Evolutionary conservation across 2,113 vertebrate genomes (phyloP).

Genomic region (Morone saxatilis): DNA sequence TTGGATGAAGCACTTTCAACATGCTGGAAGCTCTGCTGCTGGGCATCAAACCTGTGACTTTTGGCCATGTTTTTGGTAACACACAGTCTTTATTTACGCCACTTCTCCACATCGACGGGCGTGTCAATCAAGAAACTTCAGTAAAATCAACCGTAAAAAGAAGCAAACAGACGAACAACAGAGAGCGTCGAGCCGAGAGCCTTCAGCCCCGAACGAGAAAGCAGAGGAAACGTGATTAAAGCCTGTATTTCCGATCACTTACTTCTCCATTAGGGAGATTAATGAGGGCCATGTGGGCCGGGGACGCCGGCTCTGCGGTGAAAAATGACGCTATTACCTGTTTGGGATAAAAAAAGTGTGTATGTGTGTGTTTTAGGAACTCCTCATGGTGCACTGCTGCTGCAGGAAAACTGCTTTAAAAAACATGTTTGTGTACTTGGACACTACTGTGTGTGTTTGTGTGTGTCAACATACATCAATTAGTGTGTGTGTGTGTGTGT

Average conservation of each 20-base stretch:
- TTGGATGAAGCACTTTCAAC: too few relatives aligned
- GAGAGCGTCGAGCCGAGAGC: not conserved
- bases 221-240: constrained; percentile 82
- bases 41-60: too few relatives aligned
- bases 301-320: constrained; percentile 73
- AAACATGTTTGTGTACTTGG: constrained; percentile 19
- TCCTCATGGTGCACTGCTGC: not conserved
- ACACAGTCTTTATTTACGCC: too few relatives aligned
- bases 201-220: constrained; percentile 30
- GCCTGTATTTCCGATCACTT: constrained; percentile 86
- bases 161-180: not conserved
- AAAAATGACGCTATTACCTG: constrained; percentile 89
- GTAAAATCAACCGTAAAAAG: not conserved
- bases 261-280: constrained; percentile 85
- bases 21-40: too few relatives aligned
- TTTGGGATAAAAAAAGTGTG: constrained; percentile 37
- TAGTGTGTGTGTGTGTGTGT: constrained; percentile 10
- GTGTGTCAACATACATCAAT: not conserved
- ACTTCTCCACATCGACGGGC: too few relatives aligned
- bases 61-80: too few relatives aligned
- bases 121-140: too few relatives aligned
- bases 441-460: constrained; percentile 2
- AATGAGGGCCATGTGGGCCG: constrained; percentile 77
- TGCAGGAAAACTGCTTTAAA: not conserved
- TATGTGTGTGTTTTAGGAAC: constrained; percentile 35